Percentiles rank a stretch among this genome's conserved stretches.
Conservation (phyloP, 2,113 vertebrate species). For the Hyaena hyaena region DNA sequence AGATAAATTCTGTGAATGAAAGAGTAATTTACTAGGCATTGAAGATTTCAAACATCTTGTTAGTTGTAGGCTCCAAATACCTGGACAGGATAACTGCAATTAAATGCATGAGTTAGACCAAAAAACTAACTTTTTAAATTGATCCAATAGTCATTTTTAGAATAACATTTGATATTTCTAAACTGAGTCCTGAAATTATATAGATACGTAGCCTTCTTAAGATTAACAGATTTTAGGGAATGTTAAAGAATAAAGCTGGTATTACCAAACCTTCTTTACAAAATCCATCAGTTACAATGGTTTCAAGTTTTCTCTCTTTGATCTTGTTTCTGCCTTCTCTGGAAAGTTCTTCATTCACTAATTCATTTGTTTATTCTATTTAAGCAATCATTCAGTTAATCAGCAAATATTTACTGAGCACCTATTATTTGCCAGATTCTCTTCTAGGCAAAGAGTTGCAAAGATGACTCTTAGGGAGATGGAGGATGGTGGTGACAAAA, state of each 20-base stretch:
- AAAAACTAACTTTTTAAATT: neutral
- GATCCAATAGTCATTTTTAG: slow-evolving; percentile 32
- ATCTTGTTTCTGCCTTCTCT: slow-evolving; percentile 19
- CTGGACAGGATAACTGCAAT: neutral
- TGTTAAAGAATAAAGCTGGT: slow-evolving; percentile 17
- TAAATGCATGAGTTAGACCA: slow-evolving; percentile 35
- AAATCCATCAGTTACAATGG: neutral
- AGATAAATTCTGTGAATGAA: slow-evolving; percentile 27
- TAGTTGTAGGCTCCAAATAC: slow-evolving; percentile 11
- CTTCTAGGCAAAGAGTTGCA: neutral
- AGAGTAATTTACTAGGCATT: slow-evolving; percentile 27
- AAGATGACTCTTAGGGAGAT: neutral
- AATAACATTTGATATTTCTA: slow-evolving; percentile 46
- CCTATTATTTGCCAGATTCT: slow-evolving; percentile 19
- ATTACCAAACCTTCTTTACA: slow-evolving; percentile 1
- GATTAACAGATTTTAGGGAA: slow-evolving; percentile 29
- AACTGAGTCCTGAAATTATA: slow-evolving; percentile 30
- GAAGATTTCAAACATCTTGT: neutral
- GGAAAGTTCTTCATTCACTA: neutral
- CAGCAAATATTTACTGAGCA: slow-evolving; percentile 19
- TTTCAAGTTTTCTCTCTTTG: neutral
- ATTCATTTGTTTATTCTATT: neutral
- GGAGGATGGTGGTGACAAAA: neutral
- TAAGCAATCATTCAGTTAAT: neutral
- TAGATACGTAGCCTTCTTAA: neutral